phyloP scores from a whole-genome alignment of 2,888 invertebrate species.

The Cryptocephalus moraei region DNA sequence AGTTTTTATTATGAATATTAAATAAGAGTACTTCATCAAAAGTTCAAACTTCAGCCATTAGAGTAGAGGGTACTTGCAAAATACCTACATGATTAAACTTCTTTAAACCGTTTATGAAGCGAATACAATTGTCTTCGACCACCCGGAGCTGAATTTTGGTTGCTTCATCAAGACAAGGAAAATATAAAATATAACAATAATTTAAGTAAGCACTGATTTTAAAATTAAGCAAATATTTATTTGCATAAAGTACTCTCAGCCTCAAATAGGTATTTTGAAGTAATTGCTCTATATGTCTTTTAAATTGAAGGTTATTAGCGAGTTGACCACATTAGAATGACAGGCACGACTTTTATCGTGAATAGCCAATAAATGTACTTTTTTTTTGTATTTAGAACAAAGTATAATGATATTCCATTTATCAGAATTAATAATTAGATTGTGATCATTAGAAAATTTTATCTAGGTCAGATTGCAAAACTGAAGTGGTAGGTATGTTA shows the following conservation, averaged over 20 bases:
- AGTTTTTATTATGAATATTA: background rate
- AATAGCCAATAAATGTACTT: too few relatives aligned
- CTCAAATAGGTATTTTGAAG: background rate
- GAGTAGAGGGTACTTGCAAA: background rate
- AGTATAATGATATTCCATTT: background rate
- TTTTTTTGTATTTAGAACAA: too few relatives aligned
- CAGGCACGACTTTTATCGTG: too few relatives aligned
- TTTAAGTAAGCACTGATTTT: background rate
- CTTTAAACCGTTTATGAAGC: background rate
- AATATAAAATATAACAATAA: background rate
- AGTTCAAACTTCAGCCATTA: background rate
- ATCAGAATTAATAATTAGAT: background rate
- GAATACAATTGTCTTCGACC: background rate
- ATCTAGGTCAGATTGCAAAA: background rate
- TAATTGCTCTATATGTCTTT: background rate
- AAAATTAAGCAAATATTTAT: too few relatives aligned
- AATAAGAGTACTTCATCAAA: background rate
- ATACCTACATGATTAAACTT: background rate
- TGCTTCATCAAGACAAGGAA: background rate
- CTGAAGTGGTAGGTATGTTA: background rate
- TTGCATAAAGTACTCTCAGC: too few relatives aligned
- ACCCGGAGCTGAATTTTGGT: background rate
- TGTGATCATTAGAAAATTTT: background rate
- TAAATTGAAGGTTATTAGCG: background rate
- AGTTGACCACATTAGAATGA: background rate